Conservation (phyloP, 2,888 invertebrate species). For the Cerceris rybyensis region DNA sequence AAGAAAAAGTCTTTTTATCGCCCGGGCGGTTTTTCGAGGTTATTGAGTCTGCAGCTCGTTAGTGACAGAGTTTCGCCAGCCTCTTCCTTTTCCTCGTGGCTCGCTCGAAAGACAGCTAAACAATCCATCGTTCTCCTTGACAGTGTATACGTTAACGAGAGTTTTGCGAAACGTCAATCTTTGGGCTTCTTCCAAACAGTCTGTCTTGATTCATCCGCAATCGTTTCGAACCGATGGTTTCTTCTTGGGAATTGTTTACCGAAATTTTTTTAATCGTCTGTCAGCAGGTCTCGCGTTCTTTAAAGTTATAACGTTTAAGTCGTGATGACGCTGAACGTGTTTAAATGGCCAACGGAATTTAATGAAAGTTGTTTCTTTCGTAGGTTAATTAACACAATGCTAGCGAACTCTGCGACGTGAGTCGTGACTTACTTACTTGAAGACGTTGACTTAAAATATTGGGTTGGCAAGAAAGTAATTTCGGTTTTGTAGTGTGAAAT, state of each 20-base stretch:
- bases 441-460: too few species aligned
- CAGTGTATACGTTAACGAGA: conserved; percentile 59
- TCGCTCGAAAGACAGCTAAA: conserved; percentile 44
- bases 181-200: conserved; percentile 30
- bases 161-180: conserved; percentile 47
- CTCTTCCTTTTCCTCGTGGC: conserved; percentile 29
- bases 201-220: conserved; percentile 46
- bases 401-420: too few species aligned
- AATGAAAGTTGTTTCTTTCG: too few species aligned
- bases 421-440: too few species aligned
- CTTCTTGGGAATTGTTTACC: conserved; percentile 35
- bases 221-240: conserved; percentile 38
- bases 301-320: too few species aligned
- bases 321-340: too few species aligned
- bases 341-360: too few species aligned
- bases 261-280: not conserved
- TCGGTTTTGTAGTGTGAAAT: too few species aligned
- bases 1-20: conserved; percentile 48
- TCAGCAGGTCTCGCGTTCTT: too few species aligned
- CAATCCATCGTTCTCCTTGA: conserved; percentile 45
- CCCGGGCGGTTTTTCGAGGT: conserved; percentile 40
- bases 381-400: too few species aligned
- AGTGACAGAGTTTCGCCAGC: conserved; percentile 40
- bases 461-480: too few species aligned
- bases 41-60: conserved; percentile 50